Evolutionary conservation across 30 jellyfish, hydroid and myxozoan genomes (phyloP).

Genomic region (Aurelia coerulea): DNA sequence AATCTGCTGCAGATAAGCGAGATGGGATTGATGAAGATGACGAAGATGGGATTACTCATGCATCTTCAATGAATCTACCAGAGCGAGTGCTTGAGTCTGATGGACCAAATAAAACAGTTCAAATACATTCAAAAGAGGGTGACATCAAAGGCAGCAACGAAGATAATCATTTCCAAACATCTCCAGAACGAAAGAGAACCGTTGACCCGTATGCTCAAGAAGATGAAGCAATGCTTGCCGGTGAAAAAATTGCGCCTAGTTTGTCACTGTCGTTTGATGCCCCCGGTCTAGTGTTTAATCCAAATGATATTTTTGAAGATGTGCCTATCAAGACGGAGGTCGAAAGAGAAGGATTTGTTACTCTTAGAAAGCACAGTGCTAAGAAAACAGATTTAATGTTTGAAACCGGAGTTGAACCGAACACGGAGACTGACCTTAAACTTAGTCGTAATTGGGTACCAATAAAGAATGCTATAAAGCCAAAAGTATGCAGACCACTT

Average conservation of each 20-base stretch:
- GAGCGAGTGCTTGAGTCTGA: not conserved
- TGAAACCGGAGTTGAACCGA: no score
- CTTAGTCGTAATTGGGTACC: no score
- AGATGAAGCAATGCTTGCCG: not conserved
- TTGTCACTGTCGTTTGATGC: not conserved
- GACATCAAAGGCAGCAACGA: not conserved
- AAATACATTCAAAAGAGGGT: not conserved
- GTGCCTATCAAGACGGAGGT: not conserved
- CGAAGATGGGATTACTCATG: not conserved
- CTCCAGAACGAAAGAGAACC: no score
- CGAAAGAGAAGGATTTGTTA: not conserved
- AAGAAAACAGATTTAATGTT: no score
- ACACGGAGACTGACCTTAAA: no score
- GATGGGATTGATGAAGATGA: not conserved
- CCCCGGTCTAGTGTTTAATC: conserved; percentile 1
- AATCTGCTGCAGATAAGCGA: not conserved
- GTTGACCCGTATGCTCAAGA: no score
- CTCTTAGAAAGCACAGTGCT: not conserved
- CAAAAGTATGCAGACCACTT: no score
- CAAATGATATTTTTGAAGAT: no score
- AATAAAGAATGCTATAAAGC: no score
- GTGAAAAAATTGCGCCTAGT: not conserved
- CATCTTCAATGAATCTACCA: not conserved
- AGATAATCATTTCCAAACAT: not conserved
- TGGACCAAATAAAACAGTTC: not conserved